A percentile compares a stretch with the other conserved stretches of the same genome.
Conservation (phyloP, 2,888 invertebrate species). For the Nemapogon koenigi region DNA sequence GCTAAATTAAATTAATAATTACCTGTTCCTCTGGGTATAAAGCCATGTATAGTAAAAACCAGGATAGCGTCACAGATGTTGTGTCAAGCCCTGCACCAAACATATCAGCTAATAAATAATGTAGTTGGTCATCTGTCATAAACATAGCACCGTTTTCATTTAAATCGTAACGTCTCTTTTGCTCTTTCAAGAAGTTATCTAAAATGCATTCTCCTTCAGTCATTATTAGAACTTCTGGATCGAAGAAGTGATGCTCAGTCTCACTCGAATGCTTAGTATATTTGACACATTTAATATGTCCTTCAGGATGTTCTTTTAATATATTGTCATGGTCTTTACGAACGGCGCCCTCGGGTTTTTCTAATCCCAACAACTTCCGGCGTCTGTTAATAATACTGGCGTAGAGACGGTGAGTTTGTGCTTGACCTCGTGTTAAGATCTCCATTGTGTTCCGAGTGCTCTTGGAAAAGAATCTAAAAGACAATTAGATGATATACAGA, state of each 20-base stretch:
- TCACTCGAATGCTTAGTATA: slow-evolving; percentile 40
- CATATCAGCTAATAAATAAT: slow-evolving; percentile 80
- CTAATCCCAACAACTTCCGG: slow-evolving; percentile 34
- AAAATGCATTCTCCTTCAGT: slow-evolving; percentile 64
- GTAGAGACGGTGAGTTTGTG: slow-evolving; percentile 76
- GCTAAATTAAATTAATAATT: too few relatives aligned
- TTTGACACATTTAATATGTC: slow-evolving; percentile 47
- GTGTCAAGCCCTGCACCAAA: slow-evolving; percentile 90
- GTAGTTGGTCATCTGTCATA: slow-evolving; percentile 72
- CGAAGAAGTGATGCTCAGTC: slow-evolving; percentile 44
- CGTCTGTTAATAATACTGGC: slow-evolving; percentile 69
- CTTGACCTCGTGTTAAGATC: slow-evolving; percentile 72
- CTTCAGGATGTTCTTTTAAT: slow-evolving; percentile 39
- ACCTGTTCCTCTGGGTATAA: slow-evolving; percentile 71
- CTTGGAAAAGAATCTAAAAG: slow-evolving; percentile 66
- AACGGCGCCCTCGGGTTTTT: slow-evolving; percentile 32
- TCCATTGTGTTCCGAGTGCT: slow-evolving; percentile 69
- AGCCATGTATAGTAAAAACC: slow-evolving; percentile 83
- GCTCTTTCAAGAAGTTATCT: slow-evolving; percentile 70
- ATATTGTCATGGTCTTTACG: slow-evolving; percentile 33
- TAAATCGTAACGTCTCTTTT: slow-evolving; percentile 49
- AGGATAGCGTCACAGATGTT: slow-evolving; percentile 77
- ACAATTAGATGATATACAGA: slow-evolving; percentile 10
- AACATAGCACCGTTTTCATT: slow-evolving; percentile 47
- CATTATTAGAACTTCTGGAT: slow-evolving; percentile 39